These are phyloP conservation scores for Hydrozoanthus tunicans DNA, from an alignment of 64 coral and sea anemone species.

Conservation along the genomic window DNA sequence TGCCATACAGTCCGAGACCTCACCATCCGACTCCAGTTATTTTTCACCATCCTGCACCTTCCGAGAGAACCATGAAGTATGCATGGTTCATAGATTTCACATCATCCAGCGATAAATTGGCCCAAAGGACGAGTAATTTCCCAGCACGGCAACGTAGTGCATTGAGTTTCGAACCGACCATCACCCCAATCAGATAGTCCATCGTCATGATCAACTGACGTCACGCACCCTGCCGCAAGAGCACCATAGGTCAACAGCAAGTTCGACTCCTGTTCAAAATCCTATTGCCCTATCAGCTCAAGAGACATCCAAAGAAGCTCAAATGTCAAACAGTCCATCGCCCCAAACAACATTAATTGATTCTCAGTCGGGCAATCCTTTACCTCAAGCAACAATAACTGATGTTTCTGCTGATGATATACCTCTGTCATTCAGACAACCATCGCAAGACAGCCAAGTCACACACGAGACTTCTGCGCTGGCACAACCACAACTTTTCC, in stretches of 20 bases:
- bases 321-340: too few species aligned
- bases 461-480: background rate
- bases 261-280: too few species aligned
- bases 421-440: slow-evolving; percentile 3
- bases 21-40: background rate
- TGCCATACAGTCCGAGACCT: slow-evolving; percentile 18
- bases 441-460: background rate
- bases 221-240: too few species aligned
- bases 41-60: slow-evolving; percentile 28
- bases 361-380: too few species aligned
- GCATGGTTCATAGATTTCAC: slow-evolving; percentile 34
- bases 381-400: background rate
- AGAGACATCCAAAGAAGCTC: too few species aligned
- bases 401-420: background rate
- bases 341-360: too few species aligned
- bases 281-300: too few species aligned
- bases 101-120: slow-evolving; percentile 13
- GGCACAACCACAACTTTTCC: background rate
- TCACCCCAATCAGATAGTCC: too few species aligned
- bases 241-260: too few species aligned
- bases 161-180: background rate
- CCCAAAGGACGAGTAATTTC: slow-evolving; percentile 21
- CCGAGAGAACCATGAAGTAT: slow-evolving; percentile 9
- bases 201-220: too few species aligned
- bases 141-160: background rate